A percentile compares a stretch with the other conserved stretches of the same genome.
These are phyloP conservation scores for Synergus gifuensis DNA, from an alignment of 2,888 invertebrate species.

Conservation along the genomic window DNA sequence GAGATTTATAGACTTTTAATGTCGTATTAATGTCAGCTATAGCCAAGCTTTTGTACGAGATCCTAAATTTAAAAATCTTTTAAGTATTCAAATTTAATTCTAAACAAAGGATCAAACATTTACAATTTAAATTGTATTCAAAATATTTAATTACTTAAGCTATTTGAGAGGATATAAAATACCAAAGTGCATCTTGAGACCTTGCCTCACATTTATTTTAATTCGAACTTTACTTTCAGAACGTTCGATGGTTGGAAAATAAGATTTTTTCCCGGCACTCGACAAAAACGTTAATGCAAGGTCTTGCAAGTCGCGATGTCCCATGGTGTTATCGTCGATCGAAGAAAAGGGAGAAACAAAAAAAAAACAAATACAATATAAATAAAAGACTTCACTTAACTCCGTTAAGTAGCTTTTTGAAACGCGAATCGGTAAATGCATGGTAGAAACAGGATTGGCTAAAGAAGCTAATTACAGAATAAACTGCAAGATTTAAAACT, in stretches of 20 bases:
- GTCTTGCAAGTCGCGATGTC: constrained; percentile 30
- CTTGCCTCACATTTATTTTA: constrained; percentile 11
- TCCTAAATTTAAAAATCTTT: not conserved
- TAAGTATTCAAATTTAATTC: no score
- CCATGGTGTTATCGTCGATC: constrained; percentile 36
- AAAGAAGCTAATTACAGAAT: constrained; percentile 34
- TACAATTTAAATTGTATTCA: not conserved
- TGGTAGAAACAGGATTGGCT: constrained; percentile 28
- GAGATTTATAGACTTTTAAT: not conserved
- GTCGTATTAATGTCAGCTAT: not conserved
- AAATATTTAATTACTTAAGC: not conserved
- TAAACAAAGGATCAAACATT: no score
- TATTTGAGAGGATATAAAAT: not conserved
- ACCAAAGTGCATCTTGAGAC: not conserved
- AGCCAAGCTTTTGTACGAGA: not conserved
- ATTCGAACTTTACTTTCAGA: not conserved
- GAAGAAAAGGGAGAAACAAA: constrained; percentile 2
- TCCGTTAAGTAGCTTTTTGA: constrained; percentile 20
- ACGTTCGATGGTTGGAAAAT: not conserved
- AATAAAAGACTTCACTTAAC: constrained; percentile 32
- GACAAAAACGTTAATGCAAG: constrained; percentile 38
- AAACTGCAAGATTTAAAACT: constrained; percentile 34
- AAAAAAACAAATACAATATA: not conserved
- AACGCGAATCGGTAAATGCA: constrained; percentile 23
- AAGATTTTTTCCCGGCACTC: constrained; percentile 30